These are phyloP conservation scores for Onychomys leucogaster DNA, from an alignment of 2,797 vertebrate species.

Conservation along the genomic window DNA sequence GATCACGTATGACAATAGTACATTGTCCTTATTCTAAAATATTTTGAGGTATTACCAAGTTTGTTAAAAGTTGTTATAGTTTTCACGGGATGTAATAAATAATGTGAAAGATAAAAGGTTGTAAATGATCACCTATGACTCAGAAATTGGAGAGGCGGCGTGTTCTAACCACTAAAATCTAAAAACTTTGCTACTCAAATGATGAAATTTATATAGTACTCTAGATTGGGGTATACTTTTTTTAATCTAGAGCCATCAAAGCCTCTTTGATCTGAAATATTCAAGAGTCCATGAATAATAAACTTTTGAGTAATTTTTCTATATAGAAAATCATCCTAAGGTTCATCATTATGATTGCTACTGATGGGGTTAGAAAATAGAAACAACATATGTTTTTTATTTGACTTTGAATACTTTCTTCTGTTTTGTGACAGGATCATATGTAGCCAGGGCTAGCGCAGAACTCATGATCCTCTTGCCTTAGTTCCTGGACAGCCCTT, in stretches of 20 bases:
- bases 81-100: constrained; percentile 85
- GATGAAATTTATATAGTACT: constrained; percentile 56
- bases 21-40: constrained; percentile 82
- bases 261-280: constrained; percentile 69
- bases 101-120: constrained; percentile 82
- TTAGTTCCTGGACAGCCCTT: background rate
- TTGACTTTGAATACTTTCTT: background rate
- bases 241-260: constrained; percentile 61
- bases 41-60: constrained; percentile 85
- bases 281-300: constrained; percentile 23
- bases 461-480: background rate
- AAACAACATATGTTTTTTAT: background rate
- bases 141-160: constrained; percentile 61
- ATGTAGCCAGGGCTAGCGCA: background rate
- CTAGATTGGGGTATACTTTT: constrained; percentile 44
- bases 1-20: constrained; percentile 82
- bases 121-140: constrained; percentile 73
- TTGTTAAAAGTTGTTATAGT: constrained; percentile 85
- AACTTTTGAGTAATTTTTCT: constrained; percentile 60
- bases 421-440: background rate
- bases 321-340: constrained; percentile 11
- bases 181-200: constrained; percentile 82
- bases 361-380: constrained; percentile 43
- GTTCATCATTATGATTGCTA: constrained; percentile 57
- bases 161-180: constrained; percentile 73